Evolutionary conservation across 2,113 vertebrate species (phyloP), one percentile per base, ranked within the genome.

Genomic region (Cololabis saira): DNA sequence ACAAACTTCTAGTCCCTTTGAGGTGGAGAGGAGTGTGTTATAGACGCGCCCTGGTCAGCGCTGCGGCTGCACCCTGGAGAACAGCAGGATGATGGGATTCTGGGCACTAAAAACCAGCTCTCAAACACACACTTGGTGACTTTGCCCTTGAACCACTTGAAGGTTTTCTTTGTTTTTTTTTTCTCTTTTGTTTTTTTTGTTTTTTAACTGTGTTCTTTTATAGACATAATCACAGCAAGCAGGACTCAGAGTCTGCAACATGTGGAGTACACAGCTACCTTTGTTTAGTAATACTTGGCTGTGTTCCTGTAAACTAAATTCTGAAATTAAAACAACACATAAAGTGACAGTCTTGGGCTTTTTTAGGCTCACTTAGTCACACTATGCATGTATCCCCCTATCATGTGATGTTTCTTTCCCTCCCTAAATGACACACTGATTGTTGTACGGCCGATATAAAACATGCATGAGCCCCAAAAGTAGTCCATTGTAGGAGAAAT

Each of bases 141-240:
- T 82, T 83, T 89, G 81, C 67, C 80, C 81, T 90, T 84, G 81
- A 89, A 78, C 81, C 66, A 62, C 67, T 22, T 56, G 71, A 57
- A 76, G 47, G 3, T 41, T 45, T 40, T 49, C 19, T 52, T 9
- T 65, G 22, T 59, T 47, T 61, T 62, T 37, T 54, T 54, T 49
- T 49, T 56, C 16, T 51, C 21, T 18, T 27, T 27, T 65, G 22
- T 59, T 47, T 61, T 62, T 37, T 54, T 54, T 49, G 44, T 56
- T 27, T 27, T 27, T 27, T 27, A 27, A 27, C 3, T 27, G 24
- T 27, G 5, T 5, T 27, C 5, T 27, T 27, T 27, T 3, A 27
- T 27, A 27, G 24, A 27, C 24, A 27, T 5, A 27, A 27, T 27
- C 24, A 27, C 24, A 27, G 24, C 24, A 27, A 30, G 7, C 24